These are phyloP conservation scores for Drosophila kuntzei DNA, from an alignment of 2,888 invertebrate genomes.

Conservation along the genomic window DNA sequence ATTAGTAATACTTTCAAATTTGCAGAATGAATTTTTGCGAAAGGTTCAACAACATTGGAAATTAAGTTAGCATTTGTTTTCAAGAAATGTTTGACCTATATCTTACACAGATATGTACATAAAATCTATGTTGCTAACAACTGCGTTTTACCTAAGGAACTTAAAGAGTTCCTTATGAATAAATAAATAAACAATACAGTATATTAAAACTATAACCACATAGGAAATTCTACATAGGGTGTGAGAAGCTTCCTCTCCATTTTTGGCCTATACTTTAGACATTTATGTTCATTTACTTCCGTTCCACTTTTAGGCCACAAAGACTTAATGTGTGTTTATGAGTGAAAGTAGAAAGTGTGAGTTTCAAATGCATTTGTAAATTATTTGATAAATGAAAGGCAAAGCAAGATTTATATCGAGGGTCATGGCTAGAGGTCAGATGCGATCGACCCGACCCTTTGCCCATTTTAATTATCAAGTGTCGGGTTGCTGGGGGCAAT, in stretches of 20 bases:
- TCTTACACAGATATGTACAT: too few relatives aligned
- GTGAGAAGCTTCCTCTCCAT: background rate
- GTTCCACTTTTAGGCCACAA: background rate
- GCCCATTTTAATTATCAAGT: constrained; percentile 58
- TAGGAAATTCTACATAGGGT: background rate
- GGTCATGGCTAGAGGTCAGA: constrained; percentile 49
- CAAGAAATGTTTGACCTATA: too few relatives aligned
- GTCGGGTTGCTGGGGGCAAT: constrained; percentile 39
- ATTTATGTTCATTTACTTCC: constrained; percentile 3
- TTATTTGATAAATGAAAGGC: constrained; percentile 10
- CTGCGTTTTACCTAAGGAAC: too few relatives aligned
- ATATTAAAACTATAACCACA: too few relatives aligned
- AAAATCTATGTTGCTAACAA: too few relatives aligned
- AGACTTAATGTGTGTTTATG: background rate
- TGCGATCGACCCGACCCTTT: constrained; percentile 23
- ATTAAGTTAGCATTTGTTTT: too few relatives aligned
- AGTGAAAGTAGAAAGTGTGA: background rate
- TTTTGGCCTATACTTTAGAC: background rate
- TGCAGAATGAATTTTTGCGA: too few relatives aligned
- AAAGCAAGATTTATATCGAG: constrained; percentile 42
- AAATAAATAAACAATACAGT: too few relatives aligned
- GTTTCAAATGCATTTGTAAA: constrained; percentile 5
- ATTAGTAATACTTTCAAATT: too few relatives aligned
- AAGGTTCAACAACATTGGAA: too few relatives aligned
- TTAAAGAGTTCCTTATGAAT: too few relatives aligned